Evolutionary conservation across 2,113 vertebrate species (phyloP), one percentile per base, ranked within the genome.

Genomic region (Rhagologus leucostigma): DNA sequence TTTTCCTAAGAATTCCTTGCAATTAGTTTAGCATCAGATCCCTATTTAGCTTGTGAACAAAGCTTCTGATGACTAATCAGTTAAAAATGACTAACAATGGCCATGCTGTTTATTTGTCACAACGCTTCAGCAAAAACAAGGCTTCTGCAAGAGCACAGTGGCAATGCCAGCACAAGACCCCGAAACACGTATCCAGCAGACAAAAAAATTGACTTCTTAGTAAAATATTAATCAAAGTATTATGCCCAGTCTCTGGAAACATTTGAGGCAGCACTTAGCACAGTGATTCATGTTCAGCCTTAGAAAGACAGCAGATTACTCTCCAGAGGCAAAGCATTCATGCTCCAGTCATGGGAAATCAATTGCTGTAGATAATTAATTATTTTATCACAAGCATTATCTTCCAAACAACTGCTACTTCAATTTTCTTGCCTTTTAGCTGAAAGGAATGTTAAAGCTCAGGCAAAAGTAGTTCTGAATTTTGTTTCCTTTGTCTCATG

Each of bases 141-240:
- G 37, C 14, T 83, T 60, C 12, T 76, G n/a, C 29, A 83, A 76
- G 26, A 53, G 32, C 37, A 85, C 57, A 12, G 29, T 15, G n/a
- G 56, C 50, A 41, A 53, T 65, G 46, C 7, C 62, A 88, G 35
- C 46, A 73, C 12, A 76, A 35, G 22, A n/a, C 10, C 11, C 4
- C 0, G 2, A 59, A 84, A 79, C 8, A 39, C 0, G 0, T 16
- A 35, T 23, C 29, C 11, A 53, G 33, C 23, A 69, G 67, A 49
- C 8, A 89, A 65, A 87, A 88, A 75, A 53, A 7, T 0, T 0
- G 0, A 63, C 35, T 75, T 64, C 35, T 59, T 47, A 27, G 26
- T 39, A 88, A 60, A 83, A 26, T 44, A 71, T 15, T 63, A 59
- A 78, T 56, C 21, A 8, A 70, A 79, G 9, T n/a, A 76, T 57